Base-by-base conservation (phyloP, 2,797 vertebrate species). In the Spheniscus humboldti region DNA sequence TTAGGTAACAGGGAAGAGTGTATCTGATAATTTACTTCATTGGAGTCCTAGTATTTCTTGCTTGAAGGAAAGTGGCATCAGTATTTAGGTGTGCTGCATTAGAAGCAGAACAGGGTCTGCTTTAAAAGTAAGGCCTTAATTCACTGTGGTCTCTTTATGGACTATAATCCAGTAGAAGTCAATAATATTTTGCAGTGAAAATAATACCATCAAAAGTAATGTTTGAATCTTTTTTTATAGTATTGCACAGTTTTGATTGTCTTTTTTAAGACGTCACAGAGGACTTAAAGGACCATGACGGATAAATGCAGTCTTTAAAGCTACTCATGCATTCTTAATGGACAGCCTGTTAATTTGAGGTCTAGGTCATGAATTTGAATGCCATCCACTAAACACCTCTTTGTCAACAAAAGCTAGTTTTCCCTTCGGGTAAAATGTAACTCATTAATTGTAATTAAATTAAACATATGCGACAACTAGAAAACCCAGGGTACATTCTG, bases 371-470 rank as follows among this genome's bases (percentile, higher is more conserved):
- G 98, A 97, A 98, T 98, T 96, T 98, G 98, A 98, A 98, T 98
- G 98, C 96, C 96, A 78, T 94, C 97, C 96, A 97, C 97, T 97
- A 97, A 98, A 97, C 95, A 98, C 96, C 95, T 97, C 97, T 97
- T 98, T 97, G 98, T 97, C 95, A 97, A 97, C 97, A 97, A 97
- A 98, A 97, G 95, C 95, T 96, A 96, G 92, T 97, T 98, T 96
- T 97, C 97, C 98, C 97, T 97, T 91, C 85, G 98, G 98, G 96
- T 96, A 97, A 98, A 98, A 95, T 97, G 97, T 97, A 98, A 97
- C 98, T 98, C 97, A 98, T 98, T 98, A 98, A 98, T 98, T 98
- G 97, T 98, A 98, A 98, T 98, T 98, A 98, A 98, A 98, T 98
- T 98, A 98, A 98, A 98, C 95, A 83, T 97, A 97, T 97, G 96